Evolutionary conservation across 2,888 invertebrate species (phyloP), one percentile per base, ranked within the genome.

Genomic region (Agonopterix alstromeriana): DNA sequence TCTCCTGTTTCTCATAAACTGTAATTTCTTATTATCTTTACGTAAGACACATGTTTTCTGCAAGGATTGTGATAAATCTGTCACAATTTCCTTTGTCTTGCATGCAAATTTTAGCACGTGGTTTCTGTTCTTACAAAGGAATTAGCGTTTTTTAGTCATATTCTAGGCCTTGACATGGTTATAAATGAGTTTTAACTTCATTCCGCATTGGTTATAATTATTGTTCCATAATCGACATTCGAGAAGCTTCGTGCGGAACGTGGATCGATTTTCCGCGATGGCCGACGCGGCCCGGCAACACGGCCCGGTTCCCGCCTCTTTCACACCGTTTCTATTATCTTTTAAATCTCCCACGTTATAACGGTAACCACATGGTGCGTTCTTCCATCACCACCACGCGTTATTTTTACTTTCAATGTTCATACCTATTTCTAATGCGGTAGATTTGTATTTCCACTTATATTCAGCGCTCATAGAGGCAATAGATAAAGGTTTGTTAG

Each of bases 241-340:
- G 63, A 73, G 79, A 82, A 81, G 42, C 48, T 81, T 83, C 77
- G 46, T 27, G 5, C 50, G 42, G n/a, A 38, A 38, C 54, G 50
- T 36, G 50, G 49, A 82, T 82, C 65, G 80, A 80, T 82, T 74
- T 73, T 57, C 48, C 52, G 51, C 57, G 62, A 78, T 76, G 77
- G 75, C 74, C 54, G 74, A 27, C 27, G 27, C 27, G 53, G 12
- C 11, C 9, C 44, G 35, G 38, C 38, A 5, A 10, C n/a, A n/a
- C 38, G n/a, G 10, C n/a, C 3, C 38, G 38, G 38, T 10, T n/a
- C 38, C 10, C 38, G n/a, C 10, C 38, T 10, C 10, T 38, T 38
- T 38, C 10, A 8, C 10, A 10, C n/a, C 10, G 10, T 9, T 38
- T 38, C 38, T 38, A 27, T 27, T 27, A 27, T 27, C 27, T 27